Evolutionary conservation across 37 sponge, comb jelly and placozoan species (phyloP), one percentile per base, ranked within the genome.

Genomic region (Theonella swinhoei): DNA sequence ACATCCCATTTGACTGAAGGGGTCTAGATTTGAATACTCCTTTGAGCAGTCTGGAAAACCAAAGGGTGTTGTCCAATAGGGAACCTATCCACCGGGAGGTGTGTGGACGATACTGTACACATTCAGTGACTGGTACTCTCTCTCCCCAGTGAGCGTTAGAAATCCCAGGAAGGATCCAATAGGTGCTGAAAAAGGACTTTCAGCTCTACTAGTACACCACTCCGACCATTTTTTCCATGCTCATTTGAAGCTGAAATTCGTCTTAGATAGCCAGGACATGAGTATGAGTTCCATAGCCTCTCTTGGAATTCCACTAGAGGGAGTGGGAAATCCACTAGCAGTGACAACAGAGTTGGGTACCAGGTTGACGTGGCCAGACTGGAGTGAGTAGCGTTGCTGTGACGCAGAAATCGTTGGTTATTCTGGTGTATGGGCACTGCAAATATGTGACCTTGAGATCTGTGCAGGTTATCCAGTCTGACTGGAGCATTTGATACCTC

Each of bases 71-170:
- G 26, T 26, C 85, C 85, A 22, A 84, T 66, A 31, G 43, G 62
- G 20, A 39, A 43, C 76, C n/a, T 77, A 2, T 84, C 77, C 2
- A 84, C 25, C 3, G 32, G 76, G 0, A 31, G 75, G 30, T 69
- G 69, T 23, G 70, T 58, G 19, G 85, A 68, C 3, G 85, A 84
- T 42, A 84, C 77, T 37, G 61, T 79, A 79, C 2, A 34, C 33
- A n/a, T 62, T 62, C 4, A 79, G 42, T 1, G 79, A 34, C 5
- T 67, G 36, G 47, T 79, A n/a, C n/a, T n/a, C n/a, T n/a, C n/a
- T n/a, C n/a, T n/a, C n/a, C n/a, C n/a, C n/a, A 60, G 23, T 1
- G 24, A 7, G 31, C 37, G 68, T 29, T 40, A 79, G 38, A 33
- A 64, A 79, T 24, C 2, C 42, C 8, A 79, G 42, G 4, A n/a